These are phyloP conservation scores for Cosmopolites sordidus DNA, from an alignment of 2,888 invertebrate genomes.

Conservation along the genomic window DNA sequence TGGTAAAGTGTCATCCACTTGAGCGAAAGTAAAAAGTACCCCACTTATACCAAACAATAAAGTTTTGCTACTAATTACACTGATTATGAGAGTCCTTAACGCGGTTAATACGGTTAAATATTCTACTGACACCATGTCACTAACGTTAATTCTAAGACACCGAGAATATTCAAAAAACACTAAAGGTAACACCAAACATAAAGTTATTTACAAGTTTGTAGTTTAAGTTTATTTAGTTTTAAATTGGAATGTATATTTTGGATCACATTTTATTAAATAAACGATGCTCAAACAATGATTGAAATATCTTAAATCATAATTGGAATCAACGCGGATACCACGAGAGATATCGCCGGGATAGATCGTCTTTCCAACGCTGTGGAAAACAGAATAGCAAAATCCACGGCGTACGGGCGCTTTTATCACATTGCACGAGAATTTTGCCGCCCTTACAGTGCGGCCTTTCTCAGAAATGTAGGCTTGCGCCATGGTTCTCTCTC, in stretches of 20 bases:
- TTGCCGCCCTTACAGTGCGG: constrained; percentile 45
- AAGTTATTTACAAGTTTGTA: constrained; percentile 11
- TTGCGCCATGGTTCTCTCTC: constrained; percentile 42
- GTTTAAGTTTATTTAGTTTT: neutral
- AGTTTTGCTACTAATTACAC: constrained; percentile 14
- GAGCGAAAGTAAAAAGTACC: constrained; percentile 17
- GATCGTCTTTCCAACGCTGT: constrained; percentile 18
- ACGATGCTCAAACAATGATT: neutral
- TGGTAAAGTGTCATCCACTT: constrained; percentile 16
- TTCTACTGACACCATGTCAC: constrained; percentile 19
- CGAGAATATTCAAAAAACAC: constrained; percentile 10
- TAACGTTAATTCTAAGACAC: constrained; percentile 11
- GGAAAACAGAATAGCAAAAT: constrained; percentile 22
- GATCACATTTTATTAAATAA: neutral
- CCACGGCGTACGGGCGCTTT: constrained; percentile 31
- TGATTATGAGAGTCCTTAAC: constrained; percentile 10
- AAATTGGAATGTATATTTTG: neutral
- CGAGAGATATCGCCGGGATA: constrained; percentile 15
- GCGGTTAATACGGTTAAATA: constrained; percentile 10
- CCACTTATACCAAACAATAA: constrained; percentile 17
- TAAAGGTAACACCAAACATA: constrained; percentile 12
- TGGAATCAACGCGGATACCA: constrained; percentile 6
- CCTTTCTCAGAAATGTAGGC: constrained; percentile 42
- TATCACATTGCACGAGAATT: constrained; percentile 46
- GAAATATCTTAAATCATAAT: neutral